Percentiles rank a stretch among this genome's conserved stretches.
phyloP scores from a whole-genome alignment of 2,113 vertebrate genomes.

The Pitta sordida region DNA sequence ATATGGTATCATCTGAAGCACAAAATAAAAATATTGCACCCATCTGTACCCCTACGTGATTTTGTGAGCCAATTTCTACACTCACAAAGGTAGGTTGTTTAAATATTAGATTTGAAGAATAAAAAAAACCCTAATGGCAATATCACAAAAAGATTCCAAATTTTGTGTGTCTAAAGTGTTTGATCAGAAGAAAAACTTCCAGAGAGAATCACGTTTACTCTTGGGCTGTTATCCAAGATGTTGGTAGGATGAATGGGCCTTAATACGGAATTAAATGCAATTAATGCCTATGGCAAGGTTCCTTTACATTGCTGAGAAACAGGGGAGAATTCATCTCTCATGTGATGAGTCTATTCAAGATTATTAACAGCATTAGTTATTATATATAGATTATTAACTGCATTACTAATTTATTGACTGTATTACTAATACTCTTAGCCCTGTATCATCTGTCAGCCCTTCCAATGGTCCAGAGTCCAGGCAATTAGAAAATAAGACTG shows the following conservation, averaged over 20 bases:
- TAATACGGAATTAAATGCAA: constrained; percentile 18
- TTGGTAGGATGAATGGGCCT: neutral
- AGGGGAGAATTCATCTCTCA: constrained; percentile 1
- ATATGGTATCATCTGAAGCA: constrained; percentile 37
- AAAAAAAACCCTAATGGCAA: neutral
- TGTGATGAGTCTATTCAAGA: neutral
- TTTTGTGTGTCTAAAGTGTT: neutral
- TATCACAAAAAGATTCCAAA: neutral
- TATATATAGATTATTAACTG: too few relatives aligned
- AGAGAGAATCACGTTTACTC: neutral
- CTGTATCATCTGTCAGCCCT: neutral
- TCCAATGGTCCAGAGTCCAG: neutral
- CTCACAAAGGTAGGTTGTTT: neutral
- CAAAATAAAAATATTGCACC: constrained; percentile 40
- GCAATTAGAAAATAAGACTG: neutral
- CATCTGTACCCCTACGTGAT: constrained; percentile 7
- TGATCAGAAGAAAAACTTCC: neutral
- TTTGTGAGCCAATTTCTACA: neutral
- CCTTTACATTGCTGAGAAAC: neutral
- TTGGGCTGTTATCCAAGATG: constrained; percentile 5
- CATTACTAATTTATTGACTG: neutral
- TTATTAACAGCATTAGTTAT: neutral
- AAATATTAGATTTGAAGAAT: neutral
- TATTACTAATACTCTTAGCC: neutral
- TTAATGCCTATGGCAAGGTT: neutral